Conservation (phyloP, 1,140 invertebrate species). For the Bombus haemorrhoidalis region DNA sequence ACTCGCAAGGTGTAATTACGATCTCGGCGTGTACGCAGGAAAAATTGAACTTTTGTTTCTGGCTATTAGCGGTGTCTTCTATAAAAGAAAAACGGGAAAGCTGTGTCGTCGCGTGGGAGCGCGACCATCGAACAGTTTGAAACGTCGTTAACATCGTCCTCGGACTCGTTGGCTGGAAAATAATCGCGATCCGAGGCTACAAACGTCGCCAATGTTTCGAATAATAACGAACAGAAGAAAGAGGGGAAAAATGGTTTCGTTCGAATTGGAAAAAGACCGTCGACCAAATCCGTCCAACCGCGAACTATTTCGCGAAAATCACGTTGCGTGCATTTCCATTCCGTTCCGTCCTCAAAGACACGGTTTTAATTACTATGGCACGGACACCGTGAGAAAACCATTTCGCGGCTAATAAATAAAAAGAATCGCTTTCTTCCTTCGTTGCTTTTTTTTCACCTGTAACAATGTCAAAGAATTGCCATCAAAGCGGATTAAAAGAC, state of each 20-base stretch:
- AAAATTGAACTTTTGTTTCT: conserved; percentile 4
- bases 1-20: conserved; percentile 51
- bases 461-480: neutral
- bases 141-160: neutral
- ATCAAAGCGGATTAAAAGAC: neutral
- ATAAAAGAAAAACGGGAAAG: neutral
- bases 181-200: conserved; percentile 4
- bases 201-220: conserved; percentile 1
- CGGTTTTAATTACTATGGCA: conserved; percentile 60
- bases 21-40: neutral
- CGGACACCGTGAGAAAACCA: conserved; percentile 58
- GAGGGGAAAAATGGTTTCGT: neutral
- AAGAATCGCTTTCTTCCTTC: neutral
- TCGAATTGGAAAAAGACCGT: conserved; percentile 38
- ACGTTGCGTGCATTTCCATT: conserved; percentile 53
- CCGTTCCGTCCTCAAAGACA: conserved; percentile 58
- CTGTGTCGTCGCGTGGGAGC: conserved; percentile 8
- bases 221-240: neutral
- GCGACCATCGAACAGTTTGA: neutral
- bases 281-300: conserved; percentile 33
- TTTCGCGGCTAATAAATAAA: neutral
- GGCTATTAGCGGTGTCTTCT: neutral
- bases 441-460: too few relatives aligned
- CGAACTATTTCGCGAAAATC: conserved; percentile 64
- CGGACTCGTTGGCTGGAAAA: conserved; percentile 16